Evolutionary conservation across 1,140 invertebrate genomes (phyloP), one percentile per base, ranked within the genome.

Genomic region (Drosophila santomea): DNA sequence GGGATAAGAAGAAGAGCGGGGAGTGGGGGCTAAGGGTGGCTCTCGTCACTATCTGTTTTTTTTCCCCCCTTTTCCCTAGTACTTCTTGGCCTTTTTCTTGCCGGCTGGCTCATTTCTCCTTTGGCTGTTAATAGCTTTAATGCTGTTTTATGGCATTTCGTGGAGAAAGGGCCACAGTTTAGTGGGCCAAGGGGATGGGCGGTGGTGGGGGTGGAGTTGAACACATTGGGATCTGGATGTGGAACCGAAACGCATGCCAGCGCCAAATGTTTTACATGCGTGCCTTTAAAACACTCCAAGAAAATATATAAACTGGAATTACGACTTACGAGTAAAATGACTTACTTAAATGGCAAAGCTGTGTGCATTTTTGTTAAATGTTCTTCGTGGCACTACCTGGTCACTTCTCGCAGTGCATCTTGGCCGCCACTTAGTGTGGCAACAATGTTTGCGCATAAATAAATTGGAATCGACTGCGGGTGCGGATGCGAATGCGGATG

Each of bases 371-470:
- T 7, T 8, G 32, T 2, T 32, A 7, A 0, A 32, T 32, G 2
- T 32, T 8, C 32, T 32, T 1, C 7, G 17, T 3, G 28, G 14
- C 47, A 35, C 4, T 51, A 39, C 7, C 5, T n/a, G 58, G 43
- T 7, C 41, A 39, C 57, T 45, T 79, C 38, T 66, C 43, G 15
- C n/a, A 68, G 64, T 66, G 64, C 12, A 23, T 20, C 12, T 6
- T 12, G 43, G 15, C 43, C 15, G 52, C 74, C 59, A 75, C 73
- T 67, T 67, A 59, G 63, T 75, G 74, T 60, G 74, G 82, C 82
- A 86, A 86, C 82, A 82, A 82, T 88, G 83, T 89, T 85, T 81
- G 74, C 84, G 83, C 84, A 88, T 88, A 88, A 88, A 86, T 86
- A 86, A 88, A 88, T 88, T 86, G 66, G 83, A 76, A 86, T 86